phyloP scores from a whole-genome alignment of 2,797 vertebrate genomes.

The Hyperoplus lanceolatus region DNA sequence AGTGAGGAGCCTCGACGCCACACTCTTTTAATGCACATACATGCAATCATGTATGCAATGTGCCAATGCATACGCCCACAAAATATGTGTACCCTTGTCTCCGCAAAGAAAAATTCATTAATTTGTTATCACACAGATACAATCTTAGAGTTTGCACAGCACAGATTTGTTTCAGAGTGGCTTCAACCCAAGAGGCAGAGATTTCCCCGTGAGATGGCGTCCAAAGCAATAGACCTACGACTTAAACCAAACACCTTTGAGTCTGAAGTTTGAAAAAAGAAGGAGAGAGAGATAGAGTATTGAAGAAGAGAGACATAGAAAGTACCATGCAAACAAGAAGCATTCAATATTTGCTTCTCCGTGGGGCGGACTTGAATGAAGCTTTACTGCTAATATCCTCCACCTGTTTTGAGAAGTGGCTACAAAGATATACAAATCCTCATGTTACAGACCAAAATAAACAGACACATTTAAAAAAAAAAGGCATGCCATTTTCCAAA shows the following conservation, averaged over 20 bases:
- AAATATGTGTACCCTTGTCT: conserved; percentile 17
- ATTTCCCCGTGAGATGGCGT: conserved; percentile 37
- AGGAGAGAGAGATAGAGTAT: background rate
- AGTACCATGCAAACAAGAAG: conserved; percentile 26
- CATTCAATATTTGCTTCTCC: conserved; percentile 42
- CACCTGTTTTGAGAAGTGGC: conserved; percentile 44
- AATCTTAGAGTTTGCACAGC: conserved; percentile 33
- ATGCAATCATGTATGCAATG: conserved; percentile 39
- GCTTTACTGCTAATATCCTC: conserved; percentile 40
- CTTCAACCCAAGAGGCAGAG: conserved; percentile 32
- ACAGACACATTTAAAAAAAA: background rate
- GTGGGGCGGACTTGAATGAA: conserved; percentile 34
- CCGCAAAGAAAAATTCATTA: conserved; percentile 2
- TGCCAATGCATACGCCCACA: conserved; percentile 40
- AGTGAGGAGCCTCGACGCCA: conserved; percentile 32
- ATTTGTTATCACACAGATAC: conserved; percentile 22
- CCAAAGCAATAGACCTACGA: conserved; percentile 15
- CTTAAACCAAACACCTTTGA: conserved; percentile 27
- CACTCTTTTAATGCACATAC: conserved; percentile 41
- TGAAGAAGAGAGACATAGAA: conserved; percentile 9
- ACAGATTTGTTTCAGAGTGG: conserved; percentile 33
- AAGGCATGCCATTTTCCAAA: background rate
- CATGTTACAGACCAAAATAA: conserved; percentile 22
- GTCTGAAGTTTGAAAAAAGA: conserved; percentile 23
- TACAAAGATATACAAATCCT: conserved; percentile 40